A percentile compares a stretch with the other conserved stretches of the same genome.
Evolutionary conservation across 2,888 invertebrate species (phyloP).

Genomic region (Drosophila percnosoma): DNA sequence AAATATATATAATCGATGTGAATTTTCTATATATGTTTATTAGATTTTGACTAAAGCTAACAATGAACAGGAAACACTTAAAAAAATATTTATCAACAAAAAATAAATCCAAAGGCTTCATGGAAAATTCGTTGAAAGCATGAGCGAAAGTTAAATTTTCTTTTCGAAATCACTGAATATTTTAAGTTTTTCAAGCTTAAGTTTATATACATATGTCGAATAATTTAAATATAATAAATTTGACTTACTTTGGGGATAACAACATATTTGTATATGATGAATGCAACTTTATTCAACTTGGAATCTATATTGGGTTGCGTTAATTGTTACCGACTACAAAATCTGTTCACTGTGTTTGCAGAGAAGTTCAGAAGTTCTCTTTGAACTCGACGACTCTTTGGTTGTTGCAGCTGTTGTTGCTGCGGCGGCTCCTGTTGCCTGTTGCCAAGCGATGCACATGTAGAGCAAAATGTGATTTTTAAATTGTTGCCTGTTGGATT

Average conservation of each 20-base stretch:
- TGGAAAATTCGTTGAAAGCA: background rate
- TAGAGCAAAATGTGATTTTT: background rate
- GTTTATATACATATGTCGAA: background rate
- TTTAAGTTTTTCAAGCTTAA: too few relatives aligned
- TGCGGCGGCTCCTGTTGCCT: conserved; percentile 4
- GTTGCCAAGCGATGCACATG: background rate
- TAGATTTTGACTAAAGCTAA: background rate
- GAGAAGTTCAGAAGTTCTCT: background rate
- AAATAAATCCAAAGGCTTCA: background rate
- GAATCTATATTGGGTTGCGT: too few relatives aligned
- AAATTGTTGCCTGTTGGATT: background rate
- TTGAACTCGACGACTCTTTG: background rate
- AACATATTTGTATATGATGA: background rate
- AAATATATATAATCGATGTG: background rate
- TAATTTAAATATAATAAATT: background rate
- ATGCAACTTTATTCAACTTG: background rate
- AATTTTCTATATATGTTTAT: background rate
- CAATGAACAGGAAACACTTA: background rate
- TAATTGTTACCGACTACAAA: background rate
- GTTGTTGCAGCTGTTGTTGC: conserved; percentile 3
- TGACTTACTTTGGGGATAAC: background rate
- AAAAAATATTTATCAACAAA: background rate
- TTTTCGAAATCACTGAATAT: background rate
- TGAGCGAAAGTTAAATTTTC: background rate
- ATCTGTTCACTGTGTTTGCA: background rate